A percentile compares a stretch with the other conserved stretches of the same genome.
Conservation (phyloP, 53 echinoderm and acorn worm species). For the Holothuria leucospilota region DNA sequence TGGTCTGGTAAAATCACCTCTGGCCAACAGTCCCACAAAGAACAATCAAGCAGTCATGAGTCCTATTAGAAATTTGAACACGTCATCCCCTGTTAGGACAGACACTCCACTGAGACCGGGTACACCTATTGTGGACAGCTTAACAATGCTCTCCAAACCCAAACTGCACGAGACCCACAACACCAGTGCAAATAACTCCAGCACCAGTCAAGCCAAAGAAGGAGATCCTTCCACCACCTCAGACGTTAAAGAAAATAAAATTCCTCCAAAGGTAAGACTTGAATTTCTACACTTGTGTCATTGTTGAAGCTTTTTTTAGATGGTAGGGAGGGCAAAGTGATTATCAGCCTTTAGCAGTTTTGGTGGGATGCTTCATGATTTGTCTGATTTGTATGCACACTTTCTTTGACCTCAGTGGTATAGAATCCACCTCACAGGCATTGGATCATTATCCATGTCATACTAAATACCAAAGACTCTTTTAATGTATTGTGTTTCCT, state of each 20-base stretch:
- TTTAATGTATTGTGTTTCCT: too few relatives aligned
- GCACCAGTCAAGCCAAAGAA: constrained; percentile 42
- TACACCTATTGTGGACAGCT: constrained; percentile 19
- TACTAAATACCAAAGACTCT: too few relatives aligned
- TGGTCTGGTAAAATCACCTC: constrained; percentile 41
- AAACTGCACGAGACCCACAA: constrained; percentile 30
- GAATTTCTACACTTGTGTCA: too few relatives aligned
- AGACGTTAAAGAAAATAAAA: constrained; percentile 70
- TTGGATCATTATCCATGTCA: too few relatives aligned
- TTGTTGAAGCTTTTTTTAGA: too few relatives aligned
- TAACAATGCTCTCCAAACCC: constrained; percentile 27
- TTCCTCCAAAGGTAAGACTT: constrained; percentile 68
- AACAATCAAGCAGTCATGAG: constrained; percentile 32
- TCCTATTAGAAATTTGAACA: constrained; percentile 13
- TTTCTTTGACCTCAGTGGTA: too few relatives aligned
- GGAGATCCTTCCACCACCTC: constrained; percentile 50
- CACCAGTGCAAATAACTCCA: constrained; percentile 54
- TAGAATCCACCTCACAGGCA: too few relatives aligned
- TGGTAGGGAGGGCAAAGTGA: too few relatives aligned
- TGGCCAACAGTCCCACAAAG: constrained; percentile 41
- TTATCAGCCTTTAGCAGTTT: too few relatives aligned
- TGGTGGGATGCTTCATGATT: too few relatives aligned
- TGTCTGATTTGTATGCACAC: too few relatives aligned
- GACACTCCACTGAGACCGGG: constrained; percentile 61
- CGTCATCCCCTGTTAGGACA: constrained; percentile 31